Evolutionary conservation across 2,797 vertebrate genomes (phyloP).

Genomic region (Alca torda): DNA sequence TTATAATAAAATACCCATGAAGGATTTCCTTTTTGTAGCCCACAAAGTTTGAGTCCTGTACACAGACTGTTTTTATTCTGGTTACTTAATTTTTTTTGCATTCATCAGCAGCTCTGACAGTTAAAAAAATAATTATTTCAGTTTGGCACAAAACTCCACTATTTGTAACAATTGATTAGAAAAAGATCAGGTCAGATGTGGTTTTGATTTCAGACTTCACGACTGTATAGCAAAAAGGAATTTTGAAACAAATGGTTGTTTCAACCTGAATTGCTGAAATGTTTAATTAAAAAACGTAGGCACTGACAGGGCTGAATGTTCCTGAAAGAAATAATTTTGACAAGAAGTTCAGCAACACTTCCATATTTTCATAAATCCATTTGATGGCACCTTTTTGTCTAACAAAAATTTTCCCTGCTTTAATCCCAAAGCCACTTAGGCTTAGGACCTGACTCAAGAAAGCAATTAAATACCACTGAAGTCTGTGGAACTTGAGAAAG

Average conservation of each 20-base stretch:
- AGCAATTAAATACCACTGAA: constrained; percentile 3
- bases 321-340: constrained; percentile 28
- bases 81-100: not conserved
- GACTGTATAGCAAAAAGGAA: not conserved
- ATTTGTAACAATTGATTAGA: constrained; percentile 24
- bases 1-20: not conserved
- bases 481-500: not conserved
- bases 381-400: not conserved
- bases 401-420: not conserved
- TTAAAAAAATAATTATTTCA: not conserved
- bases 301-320: not conserved
- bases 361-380: not conserved
- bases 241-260: constrained; percentile 7
- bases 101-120: not conserved
- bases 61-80: not conserved
- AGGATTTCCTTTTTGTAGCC: not conserved
- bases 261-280: constrained; percentile 10
- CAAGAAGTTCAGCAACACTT: not conserved
- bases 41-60: not conserved
- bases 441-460: not conserved
- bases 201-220: constrained; percentile 8
- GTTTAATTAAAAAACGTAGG: constrained; percentile 24
- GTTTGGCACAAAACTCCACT: not conserved
- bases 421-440: not conserved
- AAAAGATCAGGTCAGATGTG: constrained; percentile 10